phyloP scores from a whole-genome alignment of 2,888 invertebrate genomes.

The Lottia gigantea region DNA sequence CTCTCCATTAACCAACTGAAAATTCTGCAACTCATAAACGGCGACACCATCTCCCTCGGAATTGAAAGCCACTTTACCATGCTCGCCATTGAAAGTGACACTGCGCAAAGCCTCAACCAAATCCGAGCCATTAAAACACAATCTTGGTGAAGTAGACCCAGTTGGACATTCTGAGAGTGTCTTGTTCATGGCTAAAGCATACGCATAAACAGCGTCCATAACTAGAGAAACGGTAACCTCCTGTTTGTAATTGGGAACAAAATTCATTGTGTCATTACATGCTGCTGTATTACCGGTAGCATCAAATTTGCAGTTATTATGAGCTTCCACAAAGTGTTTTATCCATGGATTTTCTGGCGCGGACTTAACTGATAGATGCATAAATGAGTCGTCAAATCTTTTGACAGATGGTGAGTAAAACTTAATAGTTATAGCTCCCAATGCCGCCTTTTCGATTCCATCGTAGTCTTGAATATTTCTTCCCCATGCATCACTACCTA shows the following conservation, averaged over 20 bases:
- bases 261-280: constrained; percentile 10
- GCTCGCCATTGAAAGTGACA: constrained; percentile 26
- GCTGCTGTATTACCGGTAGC: neutral
- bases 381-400: constrained; percentile 38
- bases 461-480: constrained; percentile 33
- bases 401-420: constrained; percentile 29
- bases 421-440: constrained; percentile 35
- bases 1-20: constrained; percentile 13
- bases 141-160: constrained; percentile 7
- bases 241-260: constrained; percentile 21
- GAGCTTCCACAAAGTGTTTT: constrained; percentile 26
- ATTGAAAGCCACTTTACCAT: constrained; percentile 32
- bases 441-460: constrained; percentile 29
- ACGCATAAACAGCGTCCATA: constrained; percentile 36
- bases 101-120: constrained; percentile 24
- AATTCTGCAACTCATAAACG: constrained; percentile 27
- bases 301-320: constrained; percentile 28
- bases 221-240: constrained; percentile 34
- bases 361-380: constrained; percentile 10
- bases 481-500: constrained; percentile 43
- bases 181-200: constrained; percentile 31
- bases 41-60: constrained; percentile 29
- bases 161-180: constrained; percentile 24
- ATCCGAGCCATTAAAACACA: constrained; percentile 21
- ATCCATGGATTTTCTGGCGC: constrained; percentile 38